Percentiles rank a stretch among this genome's conserved stretches.
phyloP scores from a whole-genome alignment of 2,113 vertebrate species.

The Crypturellus undulatus region DNA sequence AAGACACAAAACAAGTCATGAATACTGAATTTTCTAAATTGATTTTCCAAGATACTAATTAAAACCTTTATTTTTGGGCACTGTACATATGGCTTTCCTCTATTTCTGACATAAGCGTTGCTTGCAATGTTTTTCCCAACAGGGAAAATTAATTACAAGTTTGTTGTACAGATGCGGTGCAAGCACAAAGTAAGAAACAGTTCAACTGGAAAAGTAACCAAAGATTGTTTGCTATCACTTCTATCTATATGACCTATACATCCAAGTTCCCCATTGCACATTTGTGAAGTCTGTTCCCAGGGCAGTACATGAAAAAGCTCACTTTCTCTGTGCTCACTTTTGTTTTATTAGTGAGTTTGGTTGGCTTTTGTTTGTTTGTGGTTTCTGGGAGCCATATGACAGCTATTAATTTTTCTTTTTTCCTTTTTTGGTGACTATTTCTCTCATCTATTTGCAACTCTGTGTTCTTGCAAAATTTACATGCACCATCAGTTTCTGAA shows the following conservation, averaged over 20 bases:
- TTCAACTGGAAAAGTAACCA: not conserved
- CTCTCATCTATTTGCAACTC: not conserved
- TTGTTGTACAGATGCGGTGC: not conserved
- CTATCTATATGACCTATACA: not conserved
- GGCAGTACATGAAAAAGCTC: not conserved
- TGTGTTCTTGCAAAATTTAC: not conserved
- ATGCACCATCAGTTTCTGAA: not conserved
- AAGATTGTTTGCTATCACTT: not conserved
- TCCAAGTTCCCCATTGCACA: not conserved
- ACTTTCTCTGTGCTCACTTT: not conserved
- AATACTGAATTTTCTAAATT: rapidly evolving
- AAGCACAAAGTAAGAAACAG: not conserved
- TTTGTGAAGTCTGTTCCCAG: constrained; percentile 9
- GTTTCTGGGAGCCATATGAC: not conserved
- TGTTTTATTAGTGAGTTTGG: not conserved
- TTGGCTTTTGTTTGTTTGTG: constrained; percentile 17
- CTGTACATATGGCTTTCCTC: not conserved
- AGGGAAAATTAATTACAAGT: not conserved
- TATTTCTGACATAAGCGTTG: not conserved
- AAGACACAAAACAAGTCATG: not conserved
- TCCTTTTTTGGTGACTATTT: not conserved
- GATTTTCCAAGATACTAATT: not conserved
- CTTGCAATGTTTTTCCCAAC: not conserved
- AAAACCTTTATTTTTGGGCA: not conserved
- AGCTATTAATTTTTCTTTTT: not conserved